Evolutionary conservation across 1,140 invertebrate species (phyloP), one percentile per base, ranked within the genome.

Genomic region (Helicoverpa armigera): DNA sequence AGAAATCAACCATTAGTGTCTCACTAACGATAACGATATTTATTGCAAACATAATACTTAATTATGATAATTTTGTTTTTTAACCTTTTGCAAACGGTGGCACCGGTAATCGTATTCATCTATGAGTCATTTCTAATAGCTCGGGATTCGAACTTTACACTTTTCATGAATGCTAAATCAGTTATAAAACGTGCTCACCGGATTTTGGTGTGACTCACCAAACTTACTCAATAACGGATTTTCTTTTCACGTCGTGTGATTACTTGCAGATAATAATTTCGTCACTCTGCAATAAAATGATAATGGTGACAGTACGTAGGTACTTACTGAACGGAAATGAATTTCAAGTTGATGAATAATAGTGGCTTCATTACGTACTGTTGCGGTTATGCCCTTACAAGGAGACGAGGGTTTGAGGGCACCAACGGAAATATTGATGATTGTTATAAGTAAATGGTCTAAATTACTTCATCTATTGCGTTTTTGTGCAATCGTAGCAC

Each of bases 221-320:
- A 13, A 50, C 7, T 69, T 69, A 69, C 43, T 50, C 16, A 69
- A 69, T 50, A 69, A 69, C 65, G 65, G 43, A 69, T 69, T 43
- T 18, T 69, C 65, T 43, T 50, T 51, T 48, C 11, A 18, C 3
- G 31, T 9, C 61, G 7, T 0, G 7, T 67, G 65, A 50, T 69
- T 50, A 16, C 16, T 18, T 11, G 4, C 11, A 50, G 16, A 23
- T 23, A 69, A 50, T 11, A 69, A 50, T 69, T 69, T 69, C 65
- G 10, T 69, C 16, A 69, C 50, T n/a, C 5, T 69, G 43, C 65
- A 69, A 67, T 18, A 48, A 9, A 48, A 13, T 3, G 31, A 7
- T 69, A 18, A n/a, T 18, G 18, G 43, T 69, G 65, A 69, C 65
- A 50, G n/a, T 48, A 50, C 12, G 5, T 48, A n/a, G 14, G 14